Conservation (phyloP, 2,797 vertebrate genomes). For the Myripristis jacobus region DNA sequence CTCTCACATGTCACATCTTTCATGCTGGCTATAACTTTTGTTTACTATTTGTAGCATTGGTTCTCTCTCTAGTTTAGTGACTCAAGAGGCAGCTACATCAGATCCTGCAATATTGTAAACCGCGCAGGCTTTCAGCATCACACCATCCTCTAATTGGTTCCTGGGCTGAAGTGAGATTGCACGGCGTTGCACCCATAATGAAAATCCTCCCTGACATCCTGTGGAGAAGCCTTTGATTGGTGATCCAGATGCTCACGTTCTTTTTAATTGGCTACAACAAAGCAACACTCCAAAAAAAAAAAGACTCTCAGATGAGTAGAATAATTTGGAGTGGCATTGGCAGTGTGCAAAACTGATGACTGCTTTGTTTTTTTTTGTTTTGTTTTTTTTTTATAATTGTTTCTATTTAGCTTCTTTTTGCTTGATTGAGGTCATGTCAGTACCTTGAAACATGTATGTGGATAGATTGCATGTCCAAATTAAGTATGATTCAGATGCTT, state of each 20-base stretch:
- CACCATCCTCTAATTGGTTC: not conserved
- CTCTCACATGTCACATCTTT: conserved; percentile 9
- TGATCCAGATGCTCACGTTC: not conserved
- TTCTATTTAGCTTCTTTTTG: not conserved
- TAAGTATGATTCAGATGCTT: not conserved
- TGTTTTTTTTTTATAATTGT: not conserved
- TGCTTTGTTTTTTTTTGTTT: not conserved
- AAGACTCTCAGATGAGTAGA: not conserved
- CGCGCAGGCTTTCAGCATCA: not conserved
- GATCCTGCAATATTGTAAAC: too few species aligned
- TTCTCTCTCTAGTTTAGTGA: conserved; percentile 1
- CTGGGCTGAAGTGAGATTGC: not conserved
- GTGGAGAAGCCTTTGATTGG: conserved; percentile 10
- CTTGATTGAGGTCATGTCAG: not conserved
- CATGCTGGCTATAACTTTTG: not conserved
- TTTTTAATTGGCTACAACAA: conserved; percentile 19
- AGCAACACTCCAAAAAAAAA: not conserved
- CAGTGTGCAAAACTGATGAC: not conserved
- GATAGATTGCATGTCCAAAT: not conserved
- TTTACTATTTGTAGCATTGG: not conserved
- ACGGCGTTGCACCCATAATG: conserved; percentile 14
- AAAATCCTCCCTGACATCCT: conserved; percentile 18
- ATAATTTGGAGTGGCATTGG: not conserved
- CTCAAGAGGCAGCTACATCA: not conserved
- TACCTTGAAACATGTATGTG: not conserved